Conservation (phyloP, 1,140 invertebrate genomes). For the Propsilocerus akamusi region DNA sequence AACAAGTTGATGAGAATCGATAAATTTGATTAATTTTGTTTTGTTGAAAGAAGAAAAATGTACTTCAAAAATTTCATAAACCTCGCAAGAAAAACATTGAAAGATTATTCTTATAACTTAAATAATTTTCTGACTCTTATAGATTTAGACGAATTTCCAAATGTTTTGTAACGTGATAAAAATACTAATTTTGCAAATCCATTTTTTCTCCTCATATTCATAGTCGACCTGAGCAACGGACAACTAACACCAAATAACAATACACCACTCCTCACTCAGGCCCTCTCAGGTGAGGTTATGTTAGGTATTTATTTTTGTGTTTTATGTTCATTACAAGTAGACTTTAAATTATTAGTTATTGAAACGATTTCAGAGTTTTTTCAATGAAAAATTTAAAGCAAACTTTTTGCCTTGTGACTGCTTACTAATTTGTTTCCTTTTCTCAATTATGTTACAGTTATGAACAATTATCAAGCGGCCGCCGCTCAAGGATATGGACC, state of each 20-base stretch:
- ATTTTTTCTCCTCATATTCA: conserved; percentile 32
- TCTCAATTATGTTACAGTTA: conserved; percentile 46
- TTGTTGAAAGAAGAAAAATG: background rate
- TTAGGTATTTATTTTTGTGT: background rate
- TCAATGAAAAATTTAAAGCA: background rate
- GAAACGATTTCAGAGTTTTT: background rate
- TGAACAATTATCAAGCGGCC: conserved; percentile 84
- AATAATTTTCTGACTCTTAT: too few species aligned
- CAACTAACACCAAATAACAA: conserved; percentile 88
- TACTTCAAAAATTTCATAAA: too few species aligned
- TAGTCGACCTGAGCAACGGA: conserved; percentile 87
- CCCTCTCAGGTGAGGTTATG: conserved; percentile 65
- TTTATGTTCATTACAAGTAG: background rate
- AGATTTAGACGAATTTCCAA: too few species aligned
- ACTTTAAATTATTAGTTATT: background rate
- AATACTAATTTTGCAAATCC: too few species aligned
- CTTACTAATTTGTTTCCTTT: background rate
- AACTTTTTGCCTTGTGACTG: background rate
- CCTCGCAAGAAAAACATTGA: too few species aligned
- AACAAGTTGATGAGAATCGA: background rate
- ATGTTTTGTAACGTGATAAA: too few species aligned
- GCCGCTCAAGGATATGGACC: conserved; percentile 47
- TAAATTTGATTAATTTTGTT: background rate
- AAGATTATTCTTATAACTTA: too few species aligned
- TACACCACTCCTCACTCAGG: conserved; percentile 81